Base-by-base conservation (phyloP, 2,797 vertebrate genomes). In the Salmo trutta region DNA sequence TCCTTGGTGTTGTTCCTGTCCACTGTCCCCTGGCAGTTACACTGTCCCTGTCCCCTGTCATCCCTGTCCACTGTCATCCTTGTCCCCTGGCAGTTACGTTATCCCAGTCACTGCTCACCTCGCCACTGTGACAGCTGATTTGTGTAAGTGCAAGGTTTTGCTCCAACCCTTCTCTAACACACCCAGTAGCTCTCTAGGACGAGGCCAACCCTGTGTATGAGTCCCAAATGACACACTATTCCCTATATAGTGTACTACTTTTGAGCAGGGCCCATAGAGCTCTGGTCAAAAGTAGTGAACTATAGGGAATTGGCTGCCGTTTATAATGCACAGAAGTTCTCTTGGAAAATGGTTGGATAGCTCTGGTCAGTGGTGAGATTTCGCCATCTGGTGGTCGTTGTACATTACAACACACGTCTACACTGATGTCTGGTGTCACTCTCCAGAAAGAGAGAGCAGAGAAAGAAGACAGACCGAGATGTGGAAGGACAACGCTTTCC, bases 361-460 rank as follows among this genome's bases (percentile, higher is more conserved):
- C 41, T 12, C 41, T 47, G 41, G 56, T 62, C 16, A 27, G 16
- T 31, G 76, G 76, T 65, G 19, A 84, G 47, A 81, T 85, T 76
- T 79, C 84, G 17, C 89, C 89, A 89, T 74, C 89, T 47, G 81
- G 89, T 89, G 92, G 90, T 51, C 31, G 24, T 71, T 82, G 29
- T 0, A 0, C n/a, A 31, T 77, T 47, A 82, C 75, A 88, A 75
- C 90, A 89, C 2, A 6, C 10, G 36, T 16, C 33, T 7, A n/a
- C 72, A 74, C 3, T 56, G 2, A 47, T 14, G 41, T 47, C 41
- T 47, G 41, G 41, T 12, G 41, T 47, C 41, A 47, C 10, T 47
- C 71, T 31, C 33, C 41, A 79, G 62, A 47, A 65, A 77, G 79
- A 51, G 14, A 71, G 51, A 74, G 17, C 71, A 66, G 70, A n/a